Conservation (phyloP, 2,888 invertebrate genomes). For the Caenorhabditis auriculariae region DNA sequence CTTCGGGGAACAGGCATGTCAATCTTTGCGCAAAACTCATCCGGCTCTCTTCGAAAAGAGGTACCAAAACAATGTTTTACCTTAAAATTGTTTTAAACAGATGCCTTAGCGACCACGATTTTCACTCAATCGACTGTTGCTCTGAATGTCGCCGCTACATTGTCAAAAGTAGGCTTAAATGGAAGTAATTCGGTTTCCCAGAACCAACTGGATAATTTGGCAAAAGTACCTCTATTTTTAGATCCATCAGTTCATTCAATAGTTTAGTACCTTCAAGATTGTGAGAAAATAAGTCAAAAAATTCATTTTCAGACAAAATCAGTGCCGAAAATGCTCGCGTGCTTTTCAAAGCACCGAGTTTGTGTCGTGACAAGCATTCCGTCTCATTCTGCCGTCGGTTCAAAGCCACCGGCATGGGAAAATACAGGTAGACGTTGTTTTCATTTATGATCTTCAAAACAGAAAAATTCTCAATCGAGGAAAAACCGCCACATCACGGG, state of each 20-base stretch:
- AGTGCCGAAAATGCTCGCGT: conserved; percentile 37
- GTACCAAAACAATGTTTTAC: conserved; percentile 2
- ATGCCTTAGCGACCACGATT: conserved; percentile 49
- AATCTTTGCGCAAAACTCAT: conserved; percentile 42
- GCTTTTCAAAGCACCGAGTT: conserved; percentile 33
- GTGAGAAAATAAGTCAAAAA: neutral
- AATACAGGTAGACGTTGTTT: conserved; percentile 23
- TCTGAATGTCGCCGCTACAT: conserved; percentile 46
- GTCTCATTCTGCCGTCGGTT: conserved; percentile 45
- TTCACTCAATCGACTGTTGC: conserved; percentile 49
- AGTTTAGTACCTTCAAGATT: neutral
- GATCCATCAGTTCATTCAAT: neutral
- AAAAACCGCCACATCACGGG: too few species aligned
- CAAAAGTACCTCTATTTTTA: neutral
- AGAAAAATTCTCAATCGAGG: too few species aligned
- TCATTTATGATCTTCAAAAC: neutral
- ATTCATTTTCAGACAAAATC: conserved; percentile 43
- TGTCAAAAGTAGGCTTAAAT: conserved; percentile 28
- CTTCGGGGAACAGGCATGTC: conserved; percentile 46
- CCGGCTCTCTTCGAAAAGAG: conserved; percentile 43
- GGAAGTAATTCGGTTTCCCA: neutral
- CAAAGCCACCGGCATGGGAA: conserved; percentile 48
- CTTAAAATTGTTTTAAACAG: conserved; percentile 8
- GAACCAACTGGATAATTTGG: neutral
- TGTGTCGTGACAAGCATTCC: conserved; percentile 48